phyloP scores from a whole-genome alignment of 2,113 vertebrate species.

The Ailuropoda melanoleuca region DNA sequence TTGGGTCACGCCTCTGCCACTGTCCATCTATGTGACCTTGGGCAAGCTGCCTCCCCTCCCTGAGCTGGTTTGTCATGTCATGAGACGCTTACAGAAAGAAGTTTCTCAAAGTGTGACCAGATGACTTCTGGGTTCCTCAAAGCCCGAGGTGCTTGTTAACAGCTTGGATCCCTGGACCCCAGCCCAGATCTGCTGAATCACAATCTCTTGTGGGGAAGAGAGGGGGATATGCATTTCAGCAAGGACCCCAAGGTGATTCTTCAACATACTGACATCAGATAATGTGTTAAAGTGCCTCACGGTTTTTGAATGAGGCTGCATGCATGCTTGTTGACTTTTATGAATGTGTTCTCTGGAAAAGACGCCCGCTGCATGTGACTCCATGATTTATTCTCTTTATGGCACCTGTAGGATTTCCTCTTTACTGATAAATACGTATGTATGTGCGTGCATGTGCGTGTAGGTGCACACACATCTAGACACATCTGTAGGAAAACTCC shows the following conservation, averaged over 20 bases:
- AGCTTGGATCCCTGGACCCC: neutral
- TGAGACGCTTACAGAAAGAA: neutral
- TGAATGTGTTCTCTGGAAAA: neutral
- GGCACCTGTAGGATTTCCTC: neutral
- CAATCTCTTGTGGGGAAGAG: neutral
- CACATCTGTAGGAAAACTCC: neutral
- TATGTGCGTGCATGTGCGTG: neutral
- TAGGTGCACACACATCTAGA: neutral
- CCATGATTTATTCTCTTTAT: neutral
- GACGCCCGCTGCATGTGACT: rapidly evolving
- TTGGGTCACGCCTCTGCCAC: no score
- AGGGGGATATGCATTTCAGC: neutral
- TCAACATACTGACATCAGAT: neutral
- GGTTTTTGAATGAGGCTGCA: neutral
- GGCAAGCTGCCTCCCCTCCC: neutral
- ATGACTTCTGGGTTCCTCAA: neutral
- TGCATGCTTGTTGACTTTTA: neutral
- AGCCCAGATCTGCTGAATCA: conserved; percentile 24
- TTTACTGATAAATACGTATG: neutral
- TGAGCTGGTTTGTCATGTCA: neutral
- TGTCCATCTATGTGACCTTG: neutral
- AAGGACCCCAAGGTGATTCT: neutral
- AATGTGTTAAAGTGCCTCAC: neutral
- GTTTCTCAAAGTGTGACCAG: neutral
- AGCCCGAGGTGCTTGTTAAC: neutral